Percentiles rank a stretch among this genome's conserved stretches.
These are phyloP conservation scores for Drosophila kambysellisi DNA, from an alignment of 2,888 invertebrate species.

Conservation along the genomic window DNA sequence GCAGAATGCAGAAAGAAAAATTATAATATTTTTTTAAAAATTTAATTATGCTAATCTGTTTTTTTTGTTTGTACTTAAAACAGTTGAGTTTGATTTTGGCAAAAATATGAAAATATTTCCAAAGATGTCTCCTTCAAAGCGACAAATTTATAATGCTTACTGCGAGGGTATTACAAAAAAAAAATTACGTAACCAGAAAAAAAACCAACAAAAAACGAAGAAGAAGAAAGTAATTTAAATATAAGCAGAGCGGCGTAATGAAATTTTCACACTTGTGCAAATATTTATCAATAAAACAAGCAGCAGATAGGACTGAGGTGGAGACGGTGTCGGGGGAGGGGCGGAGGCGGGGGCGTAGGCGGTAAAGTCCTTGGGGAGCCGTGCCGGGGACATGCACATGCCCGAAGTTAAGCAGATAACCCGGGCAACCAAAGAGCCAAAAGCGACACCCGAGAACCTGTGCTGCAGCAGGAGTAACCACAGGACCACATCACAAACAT, in stretches of 20 bases:
- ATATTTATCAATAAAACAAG: slow-evolving; percentile 80
- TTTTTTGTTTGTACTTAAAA: too few relatives aligned
- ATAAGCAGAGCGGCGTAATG: slow-evolving; percentile 81
- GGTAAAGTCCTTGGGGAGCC: slow-evolving; percentile 20
- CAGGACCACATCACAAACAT: slow-evolving; percentile 54
- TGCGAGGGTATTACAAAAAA: not conserved
- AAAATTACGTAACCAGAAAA: slow-evolving; percentile 45
- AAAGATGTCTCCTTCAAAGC: not conserved
- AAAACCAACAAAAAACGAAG: slow-evolving; percentile 27
- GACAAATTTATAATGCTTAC: not conserved
- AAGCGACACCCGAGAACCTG: slow-evolving; percentile 26
- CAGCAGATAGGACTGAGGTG: slow-evolving; percentile 26
- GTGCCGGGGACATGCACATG: slow-evolving; percentile 50
- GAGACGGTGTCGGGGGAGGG: not conserved
- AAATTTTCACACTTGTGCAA: slow-evolving; percentile 83
- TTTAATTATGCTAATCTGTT: too few relatives aligned
- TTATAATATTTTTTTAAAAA: too few relatives aligned
- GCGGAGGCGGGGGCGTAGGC: too few relatives aligned
- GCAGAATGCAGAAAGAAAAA: not conserved
- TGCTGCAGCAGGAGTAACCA: slow-evolving; percentile 22
- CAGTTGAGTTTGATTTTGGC: not conserved
- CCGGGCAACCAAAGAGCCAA: slow-evolving; percentile 45
- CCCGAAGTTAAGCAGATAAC: slow-evolving; percentile 78
- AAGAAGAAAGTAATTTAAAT: slow-evolving; percentile 79
- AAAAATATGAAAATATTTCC: not conserved